A percentile compares a stretch with the other conserved stretches of the same genome.
These are phyloP conservation scores for Alloscopus bannaensis DNA, from an alignment of 2,888 invertebrate species.

Conservation along the genomic window DNA sequence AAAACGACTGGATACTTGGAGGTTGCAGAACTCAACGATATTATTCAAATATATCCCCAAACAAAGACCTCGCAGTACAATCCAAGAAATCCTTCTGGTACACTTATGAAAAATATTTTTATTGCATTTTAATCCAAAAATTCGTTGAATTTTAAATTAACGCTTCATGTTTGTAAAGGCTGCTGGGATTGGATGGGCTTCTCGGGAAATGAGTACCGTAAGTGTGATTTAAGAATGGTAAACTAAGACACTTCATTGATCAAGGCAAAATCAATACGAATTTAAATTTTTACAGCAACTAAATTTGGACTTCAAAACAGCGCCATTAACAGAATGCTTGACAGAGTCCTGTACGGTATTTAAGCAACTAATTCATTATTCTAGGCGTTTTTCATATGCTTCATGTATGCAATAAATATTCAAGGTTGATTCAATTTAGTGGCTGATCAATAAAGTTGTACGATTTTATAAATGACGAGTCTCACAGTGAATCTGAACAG, in stretches of 20 bases:
- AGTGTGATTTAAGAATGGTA: slow-evolving; percentile 6
- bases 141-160: neutral
- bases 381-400: too few species aligned
- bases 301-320: slow-evolving; percentile 52
- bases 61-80: slow-evolving; percentile 30
- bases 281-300: slow-evolving; percentile 23
- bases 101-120: neutral
- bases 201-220: slow-evolving; percentile 64
- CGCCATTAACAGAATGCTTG: slow-evolving; percentile 56
- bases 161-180: slow-evolving; percentile 22
- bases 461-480: too few species aligned
- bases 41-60: slow-evolving; percentile 69
- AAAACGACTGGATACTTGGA: slow-evolving; percentile 68
- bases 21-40: slow-evolving; percentile 66
- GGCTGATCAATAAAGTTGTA: too few species aligned
- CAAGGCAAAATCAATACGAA: neutral
- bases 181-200: slow-evolving; percentile 71
- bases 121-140: neutral
- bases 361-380: too few species aligned
- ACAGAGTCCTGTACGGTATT: slow-evolving; percentile 41
- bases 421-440: too few species aligned
- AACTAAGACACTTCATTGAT: neutral
- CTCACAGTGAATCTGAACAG: too few species aligned
- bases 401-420: too few species aligned
- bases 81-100: slow-evolving; percentile 53